Evolutionary conservation across 2,797 vertebrate genomes (phyloP), one percentile per base, ranked within the genome.

Genomic region (Cheirogaleus major): DNA sequence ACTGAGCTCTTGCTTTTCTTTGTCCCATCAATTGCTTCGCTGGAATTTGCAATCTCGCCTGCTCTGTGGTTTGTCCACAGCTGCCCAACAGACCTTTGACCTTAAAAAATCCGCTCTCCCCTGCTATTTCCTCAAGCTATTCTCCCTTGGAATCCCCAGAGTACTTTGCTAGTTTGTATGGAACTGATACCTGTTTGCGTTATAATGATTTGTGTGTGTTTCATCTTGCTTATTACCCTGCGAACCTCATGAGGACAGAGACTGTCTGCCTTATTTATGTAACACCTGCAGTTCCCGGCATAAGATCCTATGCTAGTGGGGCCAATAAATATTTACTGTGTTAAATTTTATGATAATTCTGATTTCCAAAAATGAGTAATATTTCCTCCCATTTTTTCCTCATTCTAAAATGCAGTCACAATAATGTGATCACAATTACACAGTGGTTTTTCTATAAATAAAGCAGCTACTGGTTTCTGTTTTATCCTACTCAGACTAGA

Each of bases 341-440:
- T 35, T 95, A 80, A 76, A 63, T 78, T 96, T 97, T 78, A 96
- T 25, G 57, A 72, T 86, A 76, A 83, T 70, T 81, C 89, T 90
- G 59, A 94, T 83, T 89, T 88, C 82, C 84, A 87, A 72, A 78
- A 84, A 95, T 0, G 23, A 48, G 63, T 52, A 65, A 92, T 43
- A 85, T 89, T n/a, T 50, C 41, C 65, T 8, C 30, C 23, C 10
- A n/a, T 17, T 18, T 35, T 95, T 57, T 35, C 23, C 59, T 95
- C 72, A 75, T 83, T 96, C 70, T 50, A 69, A 85, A 93, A 89
- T 30, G 27, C 7, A 88, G 81, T 86, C 94, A 89, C 48, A 32
- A 83, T 76, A 63, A 91, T 6, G 9, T 35, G 45, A 59, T 85
- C 91, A 61, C 30, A 89, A 59, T 76, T 75, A 95, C 73, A 91